Evolutionary conservation across 1,140 invertebrate genomes (phyloP).

Genomic region (Caenorhabditis elegans): DNA sequence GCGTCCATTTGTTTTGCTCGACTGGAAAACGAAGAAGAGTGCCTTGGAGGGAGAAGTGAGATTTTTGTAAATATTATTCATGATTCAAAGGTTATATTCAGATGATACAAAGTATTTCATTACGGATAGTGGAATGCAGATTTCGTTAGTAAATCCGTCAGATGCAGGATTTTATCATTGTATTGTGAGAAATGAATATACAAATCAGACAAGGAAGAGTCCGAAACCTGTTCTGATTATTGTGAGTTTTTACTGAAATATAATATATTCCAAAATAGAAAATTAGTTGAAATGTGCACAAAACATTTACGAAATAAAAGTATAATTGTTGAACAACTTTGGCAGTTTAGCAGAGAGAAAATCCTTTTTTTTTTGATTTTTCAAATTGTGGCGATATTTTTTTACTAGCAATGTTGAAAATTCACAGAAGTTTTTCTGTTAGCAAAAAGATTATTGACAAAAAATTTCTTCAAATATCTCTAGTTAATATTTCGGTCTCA

Average conservation of each 20-base stretch:
- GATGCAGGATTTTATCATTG: conserved; percentile 61
- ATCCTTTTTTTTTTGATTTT: too few relatives aligned
- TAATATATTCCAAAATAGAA: neutral
- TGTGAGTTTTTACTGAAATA: conserved; percentile 37
- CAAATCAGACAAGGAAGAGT: conserved; percentile 54
- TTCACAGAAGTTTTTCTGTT: too few relatives aligned
- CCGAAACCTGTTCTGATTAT: conserved; percentile 53
- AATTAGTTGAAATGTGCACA: too few relatives aligned
- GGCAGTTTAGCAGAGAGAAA: too few relatives aligned
- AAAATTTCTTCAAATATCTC: too few relatives aligned
- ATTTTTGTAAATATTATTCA: neutral
- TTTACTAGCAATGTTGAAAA: too few relatives aligned
- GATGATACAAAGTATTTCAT: conserved; percentile 53
- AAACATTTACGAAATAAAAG: too few relatives aligned
- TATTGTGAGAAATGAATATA: conserved; percentile 57
- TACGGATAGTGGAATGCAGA: conserved; percentile 58
- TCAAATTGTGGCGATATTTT: too few relatives aligned
- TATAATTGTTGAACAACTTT: too few relatives aligned
- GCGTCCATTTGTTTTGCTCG: conserved; percentile 59
- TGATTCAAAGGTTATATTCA: conserved; percentile 7
- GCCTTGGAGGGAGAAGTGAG: conserved; percentile 52
- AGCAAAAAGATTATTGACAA: too few relatives aligned
- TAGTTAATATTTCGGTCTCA: too few relatives aligned
- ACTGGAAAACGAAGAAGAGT: conserved; percentile 53
- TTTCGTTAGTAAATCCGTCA: conserved; percentile 55